Base-by-base conservation (phyloP, 2,797 vertebrate genomes). In the Zalophus californianus region DNA sequence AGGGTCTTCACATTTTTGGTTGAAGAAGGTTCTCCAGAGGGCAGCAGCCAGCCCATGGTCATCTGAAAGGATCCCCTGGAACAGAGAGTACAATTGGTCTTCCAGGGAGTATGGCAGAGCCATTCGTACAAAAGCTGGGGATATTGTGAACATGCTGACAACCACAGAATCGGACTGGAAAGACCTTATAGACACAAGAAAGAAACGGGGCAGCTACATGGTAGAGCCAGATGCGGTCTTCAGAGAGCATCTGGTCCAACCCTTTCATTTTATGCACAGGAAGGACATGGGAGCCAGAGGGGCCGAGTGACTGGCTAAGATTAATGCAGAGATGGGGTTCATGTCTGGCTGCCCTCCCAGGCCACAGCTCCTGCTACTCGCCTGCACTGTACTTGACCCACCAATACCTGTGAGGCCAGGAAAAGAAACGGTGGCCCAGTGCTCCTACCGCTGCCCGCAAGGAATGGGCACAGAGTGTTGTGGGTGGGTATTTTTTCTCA, bases 11-110 rank as follows among this genome's bases (percentile, higher is more conserved):
- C 99, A 99, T 95, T 99, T 99, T 84, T 98, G 98, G 96, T 98
- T 99, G 86, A 99, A 99, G 96, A 99, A 98, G 97, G 99, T 99
- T 86, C 99, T 99, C 99, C 99, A 99, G 82, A 99, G 99, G 54
- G 99, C 99, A 35, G 99, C 99, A 25, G 99, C 99, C 97, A 99
- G 98, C 70, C 99, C 99, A 1, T 66, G 98, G 98, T 99, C 99
- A 91, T 99, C 99, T 29, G 99, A 99, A 97, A 99, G 98, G 97
- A 99, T 99, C 66, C 99, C 99, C 99, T 99, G 88, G 68, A 98
- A 97, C 41, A 98, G 8, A 95, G 3, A 96, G 64, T 13, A 54
- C 5, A 86, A 62, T 2, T 16, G 7, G 85, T 89, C 85, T 95
- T 64, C 29, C 1, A 20, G 54, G 41, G 35, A 21, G 15, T 11